phyloP scores from a whole-genome alignment of 2,797 vertebrate species.

The Calcarius lapponicus region DNA sequence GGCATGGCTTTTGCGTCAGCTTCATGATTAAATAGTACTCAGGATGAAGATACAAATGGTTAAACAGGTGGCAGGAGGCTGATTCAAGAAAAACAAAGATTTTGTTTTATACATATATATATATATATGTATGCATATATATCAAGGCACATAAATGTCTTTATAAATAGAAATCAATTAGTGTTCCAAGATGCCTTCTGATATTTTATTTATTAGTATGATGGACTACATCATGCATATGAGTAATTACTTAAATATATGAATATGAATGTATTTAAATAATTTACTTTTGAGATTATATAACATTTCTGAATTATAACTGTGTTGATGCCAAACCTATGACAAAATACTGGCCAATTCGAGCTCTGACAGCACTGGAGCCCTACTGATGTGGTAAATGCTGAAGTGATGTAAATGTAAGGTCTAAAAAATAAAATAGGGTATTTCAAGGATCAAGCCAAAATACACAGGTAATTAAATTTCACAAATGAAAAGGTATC shows the following conservation, averaged over 20 bases:
- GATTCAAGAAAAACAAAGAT: not conserved
- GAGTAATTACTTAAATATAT: not conserved
- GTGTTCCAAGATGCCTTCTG: not conserved
- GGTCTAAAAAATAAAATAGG: not conserved
- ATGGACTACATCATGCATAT: not conserved
- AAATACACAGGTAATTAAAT: not conserved
- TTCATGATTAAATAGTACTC: not conserved
- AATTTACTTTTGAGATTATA: not conserved
- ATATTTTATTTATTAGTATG: not conserved
- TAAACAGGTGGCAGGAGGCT: not conserved
- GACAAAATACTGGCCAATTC: not conserved
- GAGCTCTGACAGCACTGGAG: not conserved
- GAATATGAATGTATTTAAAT: not conserved
- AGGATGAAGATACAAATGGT: not conserved
- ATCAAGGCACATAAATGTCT: not conserved
- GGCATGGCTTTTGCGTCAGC: not conserved
- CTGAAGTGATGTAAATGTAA: not conserved
- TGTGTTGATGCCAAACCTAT: not conserved
- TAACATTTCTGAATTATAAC: not conserved
- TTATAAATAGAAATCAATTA: constrained; percentile 13
- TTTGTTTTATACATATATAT: not conserved
- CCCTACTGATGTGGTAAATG: not conserved
- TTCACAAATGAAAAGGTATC: not conserved
- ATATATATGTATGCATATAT: not conserved
- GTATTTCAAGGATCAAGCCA: not conserved